Conservation (phyloP, 2,888 invertebrate species). For the Amphimallon solstitiale region DNA sequence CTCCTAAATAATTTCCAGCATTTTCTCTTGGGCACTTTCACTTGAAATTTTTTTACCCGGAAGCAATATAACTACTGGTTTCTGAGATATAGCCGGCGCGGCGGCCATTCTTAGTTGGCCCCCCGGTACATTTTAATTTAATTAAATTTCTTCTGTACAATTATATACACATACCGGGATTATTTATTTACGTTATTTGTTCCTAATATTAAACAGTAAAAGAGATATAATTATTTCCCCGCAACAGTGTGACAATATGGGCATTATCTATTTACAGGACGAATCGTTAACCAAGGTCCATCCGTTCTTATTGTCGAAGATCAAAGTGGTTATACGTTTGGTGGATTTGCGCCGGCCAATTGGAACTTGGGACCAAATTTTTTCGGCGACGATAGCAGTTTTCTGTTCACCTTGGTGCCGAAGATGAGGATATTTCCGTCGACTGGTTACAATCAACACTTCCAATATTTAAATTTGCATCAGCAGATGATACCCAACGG, state of each 20-base stretch:
- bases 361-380: slow-evolving; percentile 84
- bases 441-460: slow-evolving; percentile 88
- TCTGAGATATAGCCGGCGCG: no score
- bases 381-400: slow-evolving; percentile 78
- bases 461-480: slow-evolving; percentile 90
- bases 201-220: no score
- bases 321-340: slow-evolving; percentile 84
- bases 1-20: no score
- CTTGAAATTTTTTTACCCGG: no score
- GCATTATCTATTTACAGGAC: slow-evolving; percentile 65
- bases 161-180: no score
- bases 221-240: no score
- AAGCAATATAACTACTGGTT: no score
- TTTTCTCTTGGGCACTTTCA: no score
- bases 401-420: slow-evolving; percentile 86
- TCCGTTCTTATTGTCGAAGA: slow-evolving; percentile 87
- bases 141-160: no score
- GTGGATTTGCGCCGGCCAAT: slow-evolving; percentile 84
- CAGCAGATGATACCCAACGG: slow-evolving; percentile 96
- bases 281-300: slow-evolving; percentile 82
- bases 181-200: no score
- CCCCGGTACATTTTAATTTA: no score
- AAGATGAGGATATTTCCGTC: slow-evolving; percentile 80
- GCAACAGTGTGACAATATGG: neutral
- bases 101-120: no score